These are phyloP conservation scores for Tenualosa thibaudeaui DNA, from an alignment of 2,797 vertebrate genomes.

Conservation along the genomic window DNA sequence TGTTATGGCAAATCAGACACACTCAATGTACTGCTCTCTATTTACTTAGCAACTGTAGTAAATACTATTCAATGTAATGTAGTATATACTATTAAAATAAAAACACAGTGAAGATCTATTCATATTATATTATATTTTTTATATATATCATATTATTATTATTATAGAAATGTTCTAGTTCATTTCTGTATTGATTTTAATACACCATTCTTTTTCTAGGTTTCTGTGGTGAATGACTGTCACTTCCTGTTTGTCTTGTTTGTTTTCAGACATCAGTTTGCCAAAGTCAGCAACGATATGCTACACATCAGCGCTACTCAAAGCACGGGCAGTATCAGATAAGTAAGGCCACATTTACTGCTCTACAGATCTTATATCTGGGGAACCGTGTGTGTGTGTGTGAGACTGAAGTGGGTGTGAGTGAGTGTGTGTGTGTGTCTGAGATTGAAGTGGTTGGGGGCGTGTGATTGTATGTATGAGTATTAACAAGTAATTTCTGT, in stretches of 20 bases:
- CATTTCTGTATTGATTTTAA: neutral
- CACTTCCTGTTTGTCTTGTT: constrained; percentile 39
- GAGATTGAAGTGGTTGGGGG: neutral
- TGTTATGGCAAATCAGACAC: neutral
- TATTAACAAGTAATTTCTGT: neutral
- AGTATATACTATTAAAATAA: too few relatives aligned
- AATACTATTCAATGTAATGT: too few relatives aligned
- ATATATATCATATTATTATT: too few relatives aligned
- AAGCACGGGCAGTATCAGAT: constrained; percentile 98
- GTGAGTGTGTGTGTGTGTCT: neutral
- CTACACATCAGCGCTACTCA: constrained; percentile 96
- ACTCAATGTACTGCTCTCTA: too few relatives aligned
- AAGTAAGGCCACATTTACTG: constrained; percentile 77
- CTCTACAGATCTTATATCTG: neutral
- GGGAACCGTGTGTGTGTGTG: neutral
- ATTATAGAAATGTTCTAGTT: too few relatives aligned
- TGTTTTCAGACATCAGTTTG: constrained; percentile 92
- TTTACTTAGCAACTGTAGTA: too few relatives aligned
- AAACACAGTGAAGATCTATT: too few relatives aligned
- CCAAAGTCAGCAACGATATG: constrained; percentile 99
- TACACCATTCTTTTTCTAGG: neutral
- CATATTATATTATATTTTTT: too few relatives aligned
- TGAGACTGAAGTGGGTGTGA: neutral
- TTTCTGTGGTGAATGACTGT: neutral
- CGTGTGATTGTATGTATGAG: constrained; percentile 19